Conservation (phyloP, 2,888 invertebrate species). For the Sinhomidia bicolor region DNA sequence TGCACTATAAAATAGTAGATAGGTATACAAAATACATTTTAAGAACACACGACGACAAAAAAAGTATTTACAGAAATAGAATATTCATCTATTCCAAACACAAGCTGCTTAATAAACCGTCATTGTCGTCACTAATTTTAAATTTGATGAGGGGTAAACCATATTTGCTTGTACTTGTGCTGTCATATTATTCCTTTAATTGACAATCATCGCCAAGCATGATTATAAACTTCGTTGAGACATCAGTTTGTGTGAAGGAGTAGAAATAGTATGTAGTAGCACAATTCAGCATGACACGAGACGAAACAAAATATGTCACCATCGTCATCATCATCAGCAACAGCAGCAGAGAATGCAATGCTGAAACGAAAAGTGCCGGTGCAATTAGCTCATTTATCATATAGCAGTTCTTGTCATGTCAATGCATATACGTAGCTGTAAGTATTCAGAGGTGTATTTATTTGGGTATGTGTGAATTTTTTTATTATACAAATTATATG, state of each 20-base stretch:
- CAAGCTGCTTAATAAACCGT: neutral
- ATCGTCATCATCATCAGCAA: constrained; percentile 1
- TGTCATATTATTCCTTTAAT: constrained; percentile 39
- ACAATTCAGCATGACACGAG: constrained; percentile 44
- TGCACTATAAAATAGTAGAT: neutral
- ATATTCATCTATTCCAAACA: neutral
- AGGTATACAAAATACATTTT: neutral
- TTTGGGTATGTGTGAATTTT: neutral
- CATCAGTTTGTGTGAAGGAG: too few species aligned
- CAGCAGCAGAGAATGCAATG: too few species aligned
- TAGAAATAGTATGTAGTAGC: neutral
- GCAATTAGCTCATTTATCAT: constrained; percentile 62
- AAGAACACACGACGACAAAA: too few species aligned
- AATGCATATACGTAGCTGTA: neutral
- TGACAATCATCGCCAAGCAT: neutral
- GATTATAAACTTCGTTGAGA: constrained; percentile 40
- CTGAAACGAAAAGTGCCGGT: constrained; percentile 59
- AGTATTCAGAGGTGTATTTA: neutral
- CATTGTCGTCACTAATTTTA: neutral
- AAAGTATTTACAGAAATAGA: neutral
- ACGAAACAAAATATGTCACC: constrained; percentile 61
- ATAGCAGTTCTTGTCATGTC: constrained; percentile 28
- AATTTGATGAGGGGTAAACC: constrained; percentile 13
- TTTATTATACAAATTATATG: neutral
- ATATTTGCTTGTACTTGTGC: constrained; percentile 3